Evolutionary conservation across 2,113 vertebrate species (phyloP), one percentile per base, ranked within the genome.

Genomic region (Indicator maculatus): DNA sequence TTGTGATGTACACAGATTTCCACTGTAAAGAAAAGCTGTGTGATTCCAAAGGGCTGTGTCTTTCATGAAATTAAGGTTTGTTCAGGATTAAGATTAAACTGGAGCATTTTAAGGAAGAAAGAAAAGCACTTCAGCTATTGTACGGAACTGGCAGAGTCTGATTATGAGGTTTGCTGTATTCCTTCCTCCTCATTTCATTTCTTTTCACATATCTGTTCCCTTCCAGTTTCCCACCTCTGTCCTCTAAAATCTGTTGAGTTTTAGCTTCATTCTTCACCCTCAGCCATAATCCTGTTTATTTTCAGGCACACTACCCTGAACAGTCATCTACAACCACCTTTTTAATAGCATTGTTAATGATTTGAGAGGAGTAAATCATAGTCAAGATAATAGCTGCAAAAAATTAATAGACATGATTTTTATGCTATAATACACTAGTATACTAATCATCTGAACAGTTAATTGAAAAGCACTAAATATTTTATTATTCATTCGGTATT

Each of bases 391-490:
- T 96, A 95, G 96, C 96, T 91, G 89, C 94, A 98, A 98, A 97
- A 97, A 97, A 97, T 98, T 97, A 98, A 97, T 97, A 97, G 96
- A 96, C 95, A 95, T 97, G 38, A 97, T 97, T 98, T 98, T 98
- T 97, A 97, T 97, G 84, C 97, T 96, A 97, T 95, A 97, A 98
- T 97, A 95, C 96, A 97, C 93, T 97, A 96, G 95, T 98, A 95
- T 96, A 97, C 97, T 98, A 98, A 98, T 97, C 41, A 64, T 96
- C 96, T 73, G 94, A 97, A 97, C 90, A 98, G 97, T 98, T 98
- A 98, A 98, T 98, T 97, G 97, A 98, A 98, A 98, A 97, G 95
- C 83, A 97, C 96, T 97, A 97, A 98, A 97, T 98, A 97, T 98
- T 98, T 98, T 98, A 98, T 97, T 97, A 97, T 96, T 96, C 88